phyloP scores from a whole-genome alignment of 2,113 vertebrate species.

The Salvelinus sp. region DNA sequence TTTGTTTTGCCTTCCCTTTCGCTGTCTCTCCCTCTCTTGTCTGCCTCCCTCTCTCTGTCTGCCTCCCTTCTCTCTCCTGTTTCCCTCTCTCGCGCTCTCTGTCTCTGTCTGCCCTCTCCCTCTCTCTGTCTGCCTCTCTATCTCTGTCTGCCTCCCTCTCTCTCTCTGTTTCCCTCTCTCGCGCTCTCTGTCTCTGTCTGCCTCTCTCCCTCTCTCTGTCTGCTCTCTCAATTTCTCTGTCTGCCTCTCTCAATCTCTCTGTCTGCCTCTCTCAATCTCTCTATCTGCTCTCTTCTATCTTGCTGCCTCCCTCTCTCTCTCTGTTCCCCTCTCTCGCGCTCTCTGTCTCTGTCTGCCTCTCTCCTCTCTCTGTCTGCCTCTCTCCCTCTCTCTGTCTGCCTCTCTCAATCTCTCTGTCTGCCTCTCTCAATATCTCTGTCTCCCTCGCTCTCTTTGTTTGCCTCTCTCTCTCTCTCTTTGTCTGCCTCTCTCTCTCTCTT shows the following conservation, averaged over 20 bases:
- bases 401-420: not conserved
- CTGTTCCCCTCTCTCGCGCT: conserved; percentile 21
- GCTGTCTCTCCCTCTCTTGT: too few relatives aligned
- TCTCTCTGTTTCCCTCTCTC: conserved; percentile 25
- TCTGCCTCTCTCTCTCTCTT: too few relatives aligned
- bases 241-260: conserved; percentile 5
- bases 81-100: not conserved
- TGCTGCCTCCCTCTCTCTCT: conserved; percentile 1
- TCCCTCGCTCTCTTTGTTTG: conserved; percentile 10
- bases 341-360: not conserved
- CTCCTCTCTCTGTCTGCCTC: conserved; percentile 10
- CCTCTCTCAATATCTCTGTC: conserved; percentile 17
- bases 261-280: conserved; percentile 17
- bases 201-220: too few relatives aligned
- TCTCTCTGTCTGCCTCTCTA: too few relatives aligned
- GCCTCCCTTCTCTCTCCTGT: not conserved
- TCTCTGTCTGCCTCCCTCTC: not conserved
- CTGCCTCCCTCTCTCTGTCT: too few relatives aligned
- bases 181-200: not conserved
- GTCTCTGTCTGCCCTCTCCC: not conserved
- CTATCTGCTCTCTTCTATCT: conserved; percentile 10
- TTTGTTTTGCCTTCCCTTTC: too few relatives aligned
- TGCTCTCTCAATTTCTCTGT: not conserved
- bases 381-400: too few relatives aligned
- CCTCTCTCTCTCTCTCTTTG: too few relatives aligned